Evolutionary conservation across 2,888 invertebrate species (phyloP).

Genomic region (Drosophila yooni): DNA sequence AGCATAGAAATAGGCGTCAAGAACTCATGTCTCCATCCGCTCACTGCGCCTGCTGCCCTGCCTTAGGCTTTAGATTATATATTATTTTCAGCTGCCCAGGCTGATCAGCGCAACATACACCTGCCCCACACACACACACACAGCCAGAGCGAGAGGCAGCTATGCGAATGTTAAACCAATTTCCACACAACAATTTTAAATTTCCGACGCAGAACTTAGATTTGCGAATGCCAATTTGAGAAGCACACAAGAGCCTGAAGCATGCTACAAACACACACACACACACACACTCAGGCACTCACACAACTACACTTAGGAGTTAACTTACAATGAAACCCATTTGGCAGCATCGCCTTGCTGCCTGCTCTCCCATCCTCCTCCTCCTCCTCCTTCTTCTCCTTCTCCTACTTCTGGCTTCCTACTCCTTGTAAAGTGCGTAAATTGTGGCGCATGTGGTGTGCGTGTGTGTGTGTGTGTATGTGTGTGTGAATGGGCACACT

Average conservation of each 20-base stretch:
- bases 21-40: constrained; percentile 9
- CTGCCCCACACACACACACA: constrained; percentile 33
- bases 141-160: constrained; percentile 11
- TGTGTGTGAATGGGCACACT: constrained; percentile 56
- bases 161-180: constrained; percentile 67
- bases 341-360: constrained; percentile 38
- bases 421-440: constrained; percentile 50
- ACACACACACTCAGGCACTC: constrained; percentile 7
- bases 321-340: constrained; percentile 72
- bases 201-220: constrained; percentile 65
- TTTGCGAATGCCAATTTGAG: constrained; percentile 74
- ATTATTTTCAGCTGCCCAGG: constrained; percentile 53
- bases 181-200: constrained; percentile 75
- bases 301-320: constrained; percentile 36
- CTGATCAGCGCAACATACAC: constrained; percentile 58
- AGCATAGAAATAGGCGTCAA: constrained; percentile 55
- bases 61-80: constrained; percentile 33
- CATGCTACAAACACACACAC: constrained; percentile 30
- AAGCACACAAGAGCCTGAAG: constrained; percentile 41
- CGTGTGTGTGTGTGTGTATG: constrained; percentile 13
- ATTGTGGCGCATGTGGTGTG: constrained; percentile 34
- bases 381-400: background rate
- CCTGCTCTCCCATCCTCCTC: background rate
- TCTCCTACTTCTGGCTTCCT: background rate
- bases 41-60: constrained; percentile 7